Percentiles rank a stretch among this genome's conserved stretches.
phyloP scores from a whole-genome alignment of 2,888 invertebrate genomes.

The Leucozona laternaria region DNA sequence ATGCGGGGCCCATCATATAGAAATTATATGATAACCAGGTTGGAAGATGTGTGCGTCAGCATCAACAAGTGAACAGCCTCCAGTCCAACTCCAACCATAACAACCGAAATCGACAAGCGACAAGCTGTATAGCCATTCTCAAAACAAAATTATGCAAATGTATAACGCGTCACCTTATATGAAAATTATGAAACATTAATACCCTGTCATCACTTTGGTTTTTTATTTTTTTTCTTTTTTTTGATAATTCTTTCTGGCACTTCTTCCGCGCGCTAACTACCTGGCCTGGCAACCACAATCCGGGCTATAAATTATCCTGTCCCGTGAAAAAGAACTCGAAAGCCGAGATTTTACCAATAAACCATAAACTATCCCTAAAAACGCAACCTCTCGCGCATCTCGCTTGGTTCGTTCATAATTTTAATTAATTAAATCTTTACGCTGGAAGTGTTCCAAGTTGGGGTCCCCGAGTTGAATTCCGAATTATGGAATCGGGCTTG shows the following conservation, averaged over 20 bases:
- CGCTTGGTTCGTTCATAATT: conserved; percentile 64
- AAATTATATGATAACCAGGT: conserved; percentile 1
- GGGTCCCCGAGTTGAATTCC: conserved; percentile 3
- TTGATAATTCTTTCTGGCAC: conserved; percentile 32
- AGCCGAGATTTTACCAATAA: conserved; percentile 70
- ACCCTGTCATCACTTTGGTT: conserved; percentile 73
- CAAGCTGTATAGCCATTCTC: too few relatives aligned
- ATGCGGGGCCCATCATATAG: not conserved
- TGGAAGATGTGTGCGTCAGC: conserved; percentile 59
- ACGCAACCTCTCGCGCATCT: conserved; percentile 50
- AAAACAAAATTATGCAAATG: conserved; percentile 71
- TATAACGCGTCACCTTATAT: conserved; percentile 74
- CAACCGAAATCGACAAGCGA: not conserved
- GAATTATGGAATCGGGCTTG: not conserved
- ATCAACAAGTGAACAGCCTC: conserved; percentile 39
- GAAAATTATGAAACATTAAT: conserved; percentile 75
- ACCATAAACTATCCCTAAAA: conserved; percentile 72
- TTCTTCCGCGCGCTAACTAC: conserved; percentile 62
- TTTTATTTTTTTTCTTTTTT: conserved; percentile 30
- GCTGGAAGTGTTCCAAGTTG: conserved; percentile 64
- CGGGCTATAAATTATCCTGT: conserved; percentile 67
- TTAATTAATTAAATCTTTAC: conserved; percentile 75
- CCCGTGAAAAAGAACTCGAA: conserved; percentile 50
- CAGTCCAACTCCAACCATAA: too few relatives aligned
- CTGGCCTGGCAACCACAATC: conserved; percentile 59